Evolutionary conservation across 2,888 invertebrate genomes (phyloP), one percentile per base, ranked within the genome.

Genomic region (Neelides folsomi): DNA sequence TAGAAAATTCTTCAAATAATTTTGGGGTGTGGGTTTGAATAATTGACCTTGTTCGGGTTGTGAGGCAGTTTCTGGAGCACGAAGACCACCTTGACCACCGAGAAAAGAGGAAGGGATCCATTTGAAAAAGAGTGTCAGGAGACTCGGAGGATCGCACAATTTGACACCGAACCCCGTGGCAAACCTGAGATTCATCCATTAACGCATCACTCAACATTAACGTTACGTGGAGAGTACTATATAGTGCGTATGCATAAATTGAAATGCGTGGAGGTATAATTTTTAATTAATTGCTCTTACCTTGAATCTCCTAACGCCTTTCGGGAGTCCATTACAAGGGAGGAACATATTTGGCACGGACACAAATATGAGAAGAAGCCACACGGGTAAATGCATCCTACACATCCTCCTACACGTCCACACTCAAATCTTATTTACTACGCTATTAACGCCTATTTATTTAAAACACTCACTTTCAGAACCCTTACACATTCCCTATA

Each of bases 21-120:
- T 45, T 27, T 37, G 15, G 44, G 49, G 52, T 50, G 16, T 43
- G 27, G 27, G 27, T 27, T 27, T 27, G 27, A 27, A 27, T 27
- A 27, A 64, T 67, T 66, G 69, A 82, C 84, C 82, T 81, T 67
- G 78, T 77, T 62, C 93, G 76, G 37, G 81, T 76, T 2, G 89
- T 88, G 15, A 81, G 80, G 68, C 93, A 93, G 60, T 80, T 78
- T 56, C 78, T 75, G 0, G 83, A 81, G 67, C 92, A 93, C 10
- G 79, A 72, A 1, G 82, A 82, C 92, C 92, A 93, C 34, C 79
- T 73, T 38, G 82, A 81, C 90, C 92, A 93, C 1, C 67, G 61
- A 2, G 68, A 67, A 61, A 73, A 74, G 44, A 72, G 58, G 52
- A 66, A 65, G 15, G 64, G 61, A 47, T 67, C 66, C 54, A 58